Base-by-base conservation (phyloP, 2,888 invertebrate species). In the Cantharis rufa region DNA sequence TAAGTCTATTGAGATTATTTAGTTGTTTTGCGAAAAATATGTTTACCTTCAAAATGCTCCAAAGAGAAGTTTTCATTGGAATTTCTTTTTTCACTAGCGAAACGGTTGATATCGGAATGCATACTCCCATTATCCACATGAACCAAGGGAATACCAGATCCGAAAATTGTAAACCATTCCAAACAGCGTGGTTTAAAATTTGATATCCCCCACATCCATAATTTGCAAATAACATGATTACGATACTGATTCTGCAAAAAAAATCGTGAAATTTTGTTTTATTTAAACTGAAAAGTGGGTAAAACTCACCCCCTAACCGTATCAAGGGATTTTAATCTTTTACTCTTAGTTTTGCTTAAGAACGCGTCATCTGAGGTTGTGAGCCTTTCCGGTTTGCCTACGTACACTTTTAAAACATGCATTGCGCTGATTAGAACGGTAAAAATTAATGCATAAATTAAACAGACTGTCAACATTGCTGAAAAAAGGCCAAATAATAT, bases 131-230 rank as follows among this genome's bases (percentile, higher is more conserved):
- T 82, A 98, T 97, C 96, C 97, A 98, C 80, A 98, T 91, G 89
- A 98, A 98, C 90, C 95, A 97, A 0, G 98, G 98, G 87, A 98
- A 98, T n/a, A 98, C 95, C 78, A 98, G 89, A 88, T 98, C 98
- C 0, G 98, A 98, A 1, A 96, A 88, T 66, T 94, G 93, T 4
- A 98, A 88, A 0, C 98, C 98, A 88, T 98, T 96, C 98, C 98
- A 99, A 1, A 94, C 92, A 0, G 96, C 94, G 86, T 99, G 98
- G 66, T 95, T 94, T 83, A 98, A 89, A 90, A 95, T 93, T 89
- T 92, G 92, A 87, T 98, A 98, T 0, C 93, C 92, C 0, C 98
- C 98, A 0, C 95, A 96, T 4, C 96, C 96, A 86, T 94, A 94
- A 87, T 97, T 97, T 32, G 95, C 96, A 86, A 97, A 96, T 84